Conservation (phyloP, 1,140 invertebrate species). For the Mycetomoellerius zeteki region DNA sequence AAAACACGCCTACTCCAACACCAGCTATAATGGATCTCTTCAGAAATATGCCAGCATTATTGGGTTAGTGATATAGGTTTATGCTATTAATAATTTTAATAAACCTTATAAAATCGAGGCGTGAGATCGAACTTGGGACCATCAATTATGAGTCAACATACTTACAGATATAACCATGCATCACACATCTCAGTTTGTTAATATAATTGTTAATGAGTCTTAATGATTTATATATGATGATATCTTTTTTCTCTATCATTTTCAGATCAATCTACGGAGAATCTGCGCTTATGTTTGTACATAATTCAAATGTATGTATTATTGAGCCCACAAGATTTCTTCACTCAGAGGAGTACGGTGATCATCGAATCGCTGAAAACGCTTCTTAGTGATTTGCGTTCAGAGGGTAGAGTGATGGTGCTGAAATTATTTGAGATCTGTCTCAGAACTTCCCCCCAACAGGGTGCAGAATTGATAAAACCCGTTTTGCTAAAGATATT, state of each 20-base stretch:
- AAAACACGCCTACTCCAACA: conserved; percentile 90
- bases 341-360: conserved; percentile 90
- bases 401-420: conserved; percentile 92
- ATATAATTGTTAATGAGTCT: conserved; percentile 15
- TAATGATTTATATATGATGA: conserved; percentile 1
- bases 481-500: conserved; percentile 90
- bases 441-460: conserved; percentile 89
- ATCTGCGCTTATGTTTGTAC: conserved; percentile 92
- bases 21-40: conserved; percentile 91
- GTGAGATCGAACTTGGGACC: too few species aligned
- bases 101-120: too few species aligned
- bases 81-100: not conserved
- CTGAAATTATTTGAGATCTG: conserved; percentile 92
- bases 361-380: conserved; percentile 90
- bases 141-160: too few species aligned
- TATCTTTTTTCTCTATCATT: conserved; percentile 63
- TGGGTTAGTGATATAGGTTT: conserved; percentile 88
- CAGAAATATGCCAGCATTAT: conserved; percentile 91
- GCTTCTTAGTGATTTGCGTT: conserved; percentile 92
- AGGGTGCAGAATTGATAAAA: conserved; percentile 90
- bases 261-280: conserved; percentile 93
- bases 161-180: too few species aligned
- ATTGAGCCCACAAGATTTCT: conserved; percentile 93
- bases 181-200: too few species aligned
- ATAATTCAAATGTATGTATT: conserved; percentile 95